Evolutionary conservation across 2,888 invertebrate genomes (phyloP).

Genomic region (Hirtodrosophila duncani): DNA sequence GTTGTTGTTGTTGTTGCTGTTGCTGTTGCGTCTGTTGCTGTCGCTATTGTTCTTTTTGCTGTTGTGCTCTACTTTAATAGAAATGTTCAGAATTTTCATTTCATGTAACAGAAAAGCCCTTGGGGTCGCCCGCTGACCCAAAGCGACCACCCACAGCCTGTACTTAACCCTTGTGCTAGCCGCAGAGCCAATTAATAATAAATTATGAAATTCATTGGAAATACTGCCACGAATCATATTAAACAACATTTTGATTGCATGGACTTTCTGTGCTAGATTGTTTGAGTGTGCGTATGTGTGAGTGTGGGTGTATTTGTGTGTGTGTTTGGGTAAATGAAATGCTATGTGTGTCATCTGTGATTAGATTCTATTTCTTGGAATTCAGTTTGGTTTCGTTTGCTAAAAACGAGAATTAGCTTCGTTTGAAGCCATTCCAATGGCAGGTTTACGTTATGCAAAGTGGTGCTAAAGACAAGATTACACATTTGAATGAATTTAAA

Average conservation of each 20-base stretch:
- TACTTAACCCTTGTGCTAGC: slow-evolving; percentile 13
- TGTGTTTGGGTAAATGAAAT: no score
- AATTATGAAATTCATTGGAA: slow-evolving; percentile 65
- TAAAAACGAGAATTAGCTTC: no score
- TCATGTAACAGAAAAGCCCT: neutral
- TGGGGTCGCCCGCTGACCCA: slow-evolving; percentile 13
- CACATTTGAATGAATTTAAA: no score
- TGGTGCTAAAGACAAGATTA: no score
- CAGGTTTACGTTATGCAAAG: no score
- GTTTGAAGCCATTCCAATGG: no score
- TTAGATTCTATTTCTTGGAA: slow-evolving; percentile 28
- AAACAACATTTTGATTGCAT: slow-evolving; percentile 17
- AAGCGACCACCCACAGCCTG: neutral
- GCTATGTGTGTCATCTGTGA: slow-evolving; percentile 16
- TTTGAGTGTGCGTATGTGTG: no score
- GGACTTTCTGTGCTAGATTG: no score
- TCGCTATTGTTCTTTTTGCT: neutral
- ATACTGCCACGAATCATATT: slow-evolving; percentile 15
- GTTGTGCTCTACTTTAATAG: slow-evolving; percentile 52
- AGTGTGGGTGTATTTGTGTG: no score
- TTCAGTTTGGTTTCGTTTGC: no score
- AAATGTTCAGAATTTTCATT: slow-evolving; percentile 47
- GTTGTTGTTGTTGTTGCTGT: slow-evolving; percentile 1
- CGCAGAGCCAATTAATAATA: slow-evolving; percentile 58
- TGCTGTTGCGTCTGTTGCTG: slow-evolving; percentile 9